A percentile compares a stretch with the other conserved stretches of the same genome.
Conservation (phyloP, 2,113 vertebrate genomes). For the Ciconia stormi region DNA sequence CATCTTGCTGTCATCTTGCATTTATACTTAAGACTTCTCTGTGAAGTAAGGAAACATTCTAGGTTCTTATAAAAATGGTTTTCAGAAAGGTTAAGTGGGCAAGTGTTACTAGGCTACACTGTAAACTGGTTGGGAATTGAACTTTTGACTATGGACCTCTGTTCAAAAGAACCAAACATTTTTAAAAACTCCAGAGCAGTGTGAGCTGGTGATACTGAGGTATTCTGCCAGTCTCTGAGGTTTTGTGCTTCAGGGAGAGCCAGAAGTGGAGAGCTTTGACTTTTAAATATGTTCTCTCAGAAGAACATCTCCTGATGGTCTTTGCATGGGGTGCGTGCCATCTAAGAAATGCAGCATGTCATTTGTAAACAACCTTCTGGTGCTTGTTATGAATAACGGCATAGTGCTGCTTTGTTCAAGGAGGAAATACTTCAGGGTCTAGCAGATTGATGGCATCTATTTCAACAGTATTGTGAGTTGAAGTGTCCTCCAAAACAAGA, state of each 20-base stretch:
- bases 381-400: not conserved
- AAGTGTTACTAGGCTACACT: not conserved
- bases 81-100: not conserved
- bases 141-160: not conserved
- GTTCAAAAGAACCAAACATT: not conserved
- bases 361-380: not conserved
- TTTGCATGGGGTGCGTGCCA: not conserved
- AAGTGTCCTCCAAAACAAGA: not conserved
- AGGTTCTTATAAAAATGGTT: not conserved
- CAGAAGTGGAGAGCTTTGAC: not conserved
- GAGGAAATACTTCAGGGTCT: not conserved
- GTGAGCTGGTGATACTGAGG: not conserved
- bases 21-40: not conserved
- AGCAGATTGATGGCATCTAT: not conserved
- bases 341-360: not conserved
- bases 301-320: not conserved
- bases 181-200: not conserved
- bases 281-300: not conserved
- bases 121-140: not conserved
- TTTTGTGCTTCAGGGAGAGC: not conserved
- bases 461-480: not conserved
- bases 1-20: not conserved
- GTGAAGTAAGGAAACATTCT: not conserved
- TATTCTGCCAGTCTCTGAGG: not conserved
- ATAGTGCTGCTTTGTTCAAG: not conserved